These are phyloP conservation scores for Eudyptes chrysolophus DNA, from an alignment of 2,113 vertebrate genomes.

Conservation along the genomic window DNA sequence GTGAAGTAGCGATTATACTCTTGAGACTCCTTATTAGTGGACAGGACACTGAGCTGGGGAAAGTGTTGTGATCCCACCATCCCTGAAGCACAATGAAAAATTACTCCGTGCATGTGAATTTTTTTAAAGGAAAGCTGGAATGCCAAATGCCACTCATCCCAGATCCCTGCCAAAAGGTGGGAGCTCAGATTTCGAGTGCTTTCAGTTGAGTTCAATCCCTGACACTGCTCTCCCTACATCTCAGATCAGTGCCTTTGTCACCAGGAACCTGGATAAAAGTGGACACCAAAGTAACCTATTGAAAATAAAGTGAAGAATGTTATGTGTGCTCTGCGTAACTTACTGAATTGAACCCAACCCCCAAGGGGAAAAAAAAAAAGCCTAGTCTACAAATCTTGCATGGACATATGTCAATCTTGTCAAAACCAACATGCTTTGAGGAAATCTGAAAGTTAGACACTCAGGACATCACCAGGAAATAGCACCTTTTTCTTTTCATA, in stretches of 20 bases:
- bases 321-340: neutral
- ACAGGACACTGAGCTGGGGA: neutral
- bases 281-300: neutral
- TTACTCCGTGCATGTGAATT: neutral
- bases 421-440: neutral
- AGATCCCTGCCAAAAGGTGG: neutral
- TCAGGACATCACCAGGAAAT: neutral
- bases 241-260: neutral
- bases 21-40: neutral
- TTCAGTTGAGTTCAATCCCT: neutral
- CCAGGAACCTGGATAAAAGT: neutral
- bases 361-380: too few relatives aligned
- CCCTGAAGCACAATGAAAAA: neutral
- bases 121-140: neutral
- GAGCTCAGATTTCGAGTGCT: neutral
- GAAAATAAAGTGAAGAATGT: neutral
- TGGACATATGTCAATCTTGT: neutral
- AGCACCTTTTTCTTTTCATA: neutral
- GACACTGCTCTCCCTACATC: neutral
- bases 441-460: neutral
- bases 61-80: neutral
- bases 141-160: neutral
- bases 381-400: neutral
- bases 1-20: neutral
- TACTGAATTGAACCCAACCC: neutral